Conservation (phyloP, 2,888 invertebrate genomes). For the Sinodicranocentrus sp. region DNA sequence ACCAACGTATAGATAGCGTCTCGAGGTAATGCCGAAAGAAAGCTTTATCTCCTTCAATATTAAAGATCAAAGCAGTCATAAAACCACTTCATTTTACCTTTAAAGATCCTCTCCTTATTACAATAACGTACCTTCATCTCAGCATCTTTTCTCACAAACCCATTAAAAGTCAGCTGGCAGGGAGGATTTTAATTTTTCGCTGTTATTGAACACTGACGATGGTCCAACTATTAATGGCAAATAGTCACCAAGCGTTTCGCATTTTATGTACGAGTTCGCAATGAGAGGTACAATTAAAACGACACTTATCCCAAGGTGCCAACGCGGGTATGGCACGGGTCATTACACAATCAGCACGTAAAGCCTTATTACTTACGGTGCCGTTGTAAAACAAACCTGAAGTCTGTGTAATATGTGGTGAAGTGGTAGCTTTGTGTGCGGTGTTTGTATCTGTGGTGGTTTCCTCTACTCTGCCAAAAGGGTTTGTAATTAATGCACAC, state of each 20-base stretch:
- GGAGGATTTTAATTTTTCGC: slow-evolving; percentile 16
- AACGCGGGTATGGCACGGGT: slow-evolving; percentile 4
- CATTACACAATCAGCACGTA: slow-evolving; percentile 23
- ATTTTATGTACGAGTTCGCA: slow-evolving; percentile 13
- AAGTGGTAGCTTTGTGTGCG: too few relatives aligned
- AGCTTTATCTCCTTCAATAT: slow-evolving; percentile 46
- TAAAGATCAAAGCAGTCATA: slow-evolving; percentile 61
- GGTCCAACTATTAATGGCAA: not conserved
- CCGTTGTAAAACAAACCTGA: not conserved
- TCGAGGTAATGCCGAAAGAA: slow-evolving; percentile 10
- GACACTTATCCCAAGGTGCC: slow-evolving; percentile 27
- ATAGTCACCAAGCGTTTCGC: not conserved
- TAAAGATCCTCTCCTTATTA: slow-evolving; percentile 8
- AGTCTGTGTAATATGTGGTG: too few relatives aligned
- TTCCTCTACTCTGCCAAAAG: not conserved
- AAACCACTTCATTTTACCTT: slow-evolving; percentile 46
- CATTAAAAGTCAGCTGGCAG: slow-evolving; percentile 25
- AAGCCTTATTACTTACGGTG: not conserved
- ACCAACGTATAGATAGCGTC: too few relatives aligned
- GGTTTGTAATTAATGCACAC: slow-evolving; percentile 13
- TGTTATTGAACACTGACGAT: not conserved
- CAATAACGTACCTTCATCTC: too few relatives aligned
- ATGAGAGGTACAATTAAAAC: not conserved
- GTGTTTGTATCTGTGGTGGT: too few relatives aligned
- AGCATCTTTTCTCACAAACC: not conserved